Evolutionary conservation across 2,888 invertebrate species (phyloP).

Genomic region (Agrenia bidenticulata): DNA sequence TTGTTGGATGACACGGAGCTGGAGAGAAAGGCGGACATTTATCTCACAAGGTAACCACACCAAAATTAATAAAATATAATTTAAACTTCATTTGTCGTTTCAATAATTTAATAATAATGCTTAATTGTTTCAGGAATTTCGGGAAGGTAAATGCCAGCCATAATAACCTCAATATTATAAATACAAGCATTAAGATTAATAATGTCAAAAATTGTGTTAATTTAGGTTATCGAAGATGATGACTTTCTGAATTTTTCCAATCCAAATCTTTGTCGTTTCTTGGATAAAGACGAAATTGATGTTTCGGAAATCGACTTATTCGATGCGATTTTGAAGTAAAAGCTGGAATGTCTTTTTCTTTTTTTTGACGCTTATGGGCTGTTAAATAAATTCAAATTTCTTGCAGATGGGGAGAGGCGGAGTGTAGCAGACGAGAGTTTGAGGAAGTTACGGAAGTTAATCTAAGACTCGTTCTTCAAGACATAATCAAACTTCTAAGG

Average conservation of each 20-base stretch:
- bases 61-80: too few species aligned
- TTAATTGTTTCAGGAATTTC: constrained; percentile 30
- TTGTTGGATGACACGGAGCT: constrained; percentile 37
- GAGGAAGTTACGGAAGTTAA: constrained; percentile 17
- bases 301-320: constrained; percentile 38
- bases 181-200: too few species aligned
- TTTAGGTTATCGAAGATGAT: constrained; percentile 28
- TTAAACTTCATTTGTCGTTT: too few species aligned
- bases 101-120: background rate
- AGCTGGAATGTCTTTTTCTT: background rate
- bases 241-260: constrained; percentile 34
- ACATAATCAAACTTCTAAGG: constrained; percentile 29
- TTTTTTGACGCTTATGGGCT: too few species aligned
- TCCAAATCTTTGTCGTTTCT: constrained; percentile 30
- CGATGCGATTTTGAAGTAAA: constrained; percentile 34
- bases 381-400: too few species aligned
- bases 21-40: constrained; percentile 32
- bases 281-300: constrained; percentile 36
- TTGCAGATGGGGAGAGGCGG: constrained; percentile 37
- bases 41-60: constrained; percentile 25
- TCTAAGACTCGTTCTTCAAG: constrained; percentile 17
- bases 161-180: too few species aligned
- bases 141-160: too few species aligned
- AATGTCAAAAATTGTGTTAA: too few species aligned
- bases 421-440: constrained; percentile 29